Percentiles rank a stretch among this genome's conserved stretches.
Conservation (phyloP, 2,888 invertebrate species). For the Synanthedon vespiformis region DNA sequence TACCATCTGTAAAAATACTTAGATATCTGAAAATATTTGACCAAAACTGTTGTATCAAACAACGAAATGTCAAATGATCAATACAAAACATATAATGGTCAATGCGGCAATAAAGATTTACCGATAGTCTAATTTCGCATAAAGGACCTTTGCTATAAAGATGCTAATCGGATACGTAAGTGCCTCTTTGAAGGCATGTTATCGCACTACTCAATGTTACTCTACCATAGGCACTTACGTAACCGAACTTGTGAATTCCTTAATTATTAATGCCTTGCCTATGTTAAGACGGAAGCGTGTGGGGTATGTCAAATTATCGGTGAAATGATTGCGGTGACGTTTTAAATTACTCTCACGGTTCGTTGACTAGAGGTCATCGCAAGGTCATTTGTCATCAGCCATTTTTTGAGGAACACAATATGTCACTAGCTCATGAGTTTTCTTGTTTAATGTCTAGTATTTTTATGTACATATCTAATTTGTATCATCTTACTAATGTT, state of each 20-base stretch:
- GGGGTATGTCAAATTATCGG: constrained; percentile 28
- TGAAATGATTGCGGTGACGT: constrained; percentile 45
- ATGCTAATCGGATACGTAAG: neutral
- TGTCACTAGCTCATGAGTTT: too few relatives aligned
- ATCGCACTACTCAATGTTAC: neutral
- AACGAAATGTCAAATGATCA: too few relatives aligned
- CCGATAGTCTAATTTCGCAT: too few relatives aligned
- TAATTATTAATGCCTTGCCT: neutral
- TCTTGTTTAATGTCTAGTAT: too few relatives aligned
- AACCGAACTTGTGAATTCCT: neutral
- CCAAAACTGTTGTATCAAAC: too few relatives aligned
- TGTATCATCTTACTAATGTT: too few relatives aligned
- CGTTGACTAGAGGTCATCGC: constrained; percentile 22
- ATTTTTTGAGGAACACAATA: neutral
- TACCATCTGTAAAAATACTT: too few relatives aligned
- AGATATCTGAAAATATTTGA: too few relatives aligned
- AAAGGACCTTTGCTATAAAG: too few relatives aligned
- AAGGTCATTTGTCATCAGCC: constrained; percentile 19
- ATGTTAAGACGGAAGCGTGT: constrained; percentile 5
- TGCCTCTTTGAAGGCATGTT: neutral
- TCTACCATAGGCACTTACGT: neutral
- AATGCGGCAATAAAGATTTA: too few relatives aligned
- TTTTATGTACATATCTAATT: too few relatives aligned
- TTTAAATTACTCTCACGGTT: constrained; percentile 35
- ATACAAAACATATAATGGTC: too few relatives aligned